Evolutionary conservation across 37 sponge, comb jelly and placozoan genomes (phyloP), one percentile per base, ranked within the genome.

Genomic region (Halichondria panicea): DNA sequence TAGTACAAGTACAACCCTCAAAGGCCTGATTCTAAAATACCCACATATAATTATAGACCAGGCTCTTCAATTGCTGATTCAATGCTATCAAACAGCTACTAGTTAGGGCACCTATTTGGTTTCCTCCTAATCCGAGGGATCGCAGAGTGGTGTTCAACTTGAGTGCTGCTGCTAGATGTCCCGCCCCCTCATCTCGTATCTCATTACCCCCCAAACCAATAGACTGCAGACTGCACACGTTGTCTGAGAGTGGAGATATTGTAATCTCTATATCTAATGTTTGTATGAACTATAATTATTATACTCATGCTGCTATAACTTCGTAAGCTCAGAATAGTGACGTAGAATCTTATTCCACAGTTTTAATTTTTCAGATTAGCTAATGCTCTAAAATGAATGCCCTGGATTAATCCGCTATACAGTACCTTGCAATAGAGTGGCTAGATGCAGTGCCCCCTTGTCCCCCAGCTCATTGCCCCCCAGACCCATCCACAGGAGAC

Each of bases 131-230:
- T 0, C 93, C 93, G 0, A 93, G 86, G 4, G 86, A 93, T n/a
- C 68, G 34, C 56, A 93, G 69, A 34, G 63, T 55, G 11, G 77
- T 84, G 77, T 93, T 93, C 41, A 55, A n/a, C 61, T 81, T 88
- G 21, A 93, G 82, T 6, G 93, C 86, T 0, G 28, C 21, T 6
- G 89, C 93, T 21, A 93, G 65, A 35, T 81, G 61, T 0, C 55
- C 40, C 2, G 83, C 89, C 13, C 93, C 93, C 13, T 93, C 93
- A 77, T 93, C 89, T 22, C 84, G 85, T 33, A 93, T 93, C 36
- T 88, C 89, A 77, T 93, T 93, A 36, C 89, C 93, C 4, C 93
- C 93, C 35, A 93, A 75, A 27, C 93, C 93, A 55, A 93, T 55
- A 21, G 86, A 85, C 86, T 88, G 89, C 13, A 93, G 59, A 2